These are phyloP conservation scores for Ianthella basta DNA, from an alignment of 37 sponge, comb jelly and placozoan species.

Conservation along the genomic window DNA sequence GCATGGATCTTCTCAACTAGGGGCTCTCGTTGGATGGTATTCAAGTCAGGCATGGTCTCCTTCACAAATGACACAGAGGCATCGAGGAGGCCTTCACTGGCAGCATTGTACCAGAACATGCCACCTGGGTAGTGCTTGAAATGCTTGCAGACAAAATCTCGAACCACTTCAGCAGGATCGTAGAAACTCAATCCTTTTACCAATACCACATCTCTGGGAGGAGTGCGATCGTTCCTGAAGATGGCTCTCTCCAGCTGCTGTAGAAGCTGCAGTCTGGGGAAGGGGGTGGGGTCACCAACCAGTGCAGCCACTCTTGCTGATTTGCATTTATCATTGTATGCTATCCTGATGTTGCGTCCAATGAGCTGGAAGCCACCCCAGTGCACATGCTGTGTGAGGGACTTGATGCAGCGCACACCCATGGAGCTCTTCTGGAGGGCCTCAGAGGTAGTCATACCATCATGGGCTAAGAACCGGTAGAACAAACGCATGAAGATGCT, in stretches of 20 bases:
- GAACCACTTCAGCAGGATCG: constrained; percentile 38
- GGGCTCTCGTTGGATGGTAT: background rate
- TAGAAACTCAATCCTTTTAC: constrained; percentile 33
- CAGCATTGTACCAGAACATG: constrained; percentile 40
- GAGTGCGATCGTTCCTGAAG: constrained; percentile 16
- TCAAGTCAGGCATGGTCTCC: background rate
- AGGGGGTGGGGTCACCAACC: constrained; percentile 28
- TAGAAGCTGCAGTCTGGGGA: constrained; percentile 34
- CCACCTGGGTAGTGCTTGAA: constrained; percentile 48
- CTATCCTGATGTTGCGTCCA: constrained; percentile 55
- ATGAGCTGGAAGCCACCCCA: constrained; percentile 78
- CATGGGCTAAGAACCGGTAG: constrained; percentile 61
- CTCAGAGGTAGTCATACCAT: constrained; percentile 43
- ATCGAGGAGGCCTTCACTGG: constrained; percentile 23
- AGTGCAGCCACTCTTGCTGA: background rate
- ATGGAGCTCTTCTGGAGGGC: constrained; percentile 74
- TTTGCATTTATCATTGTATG: background rate
- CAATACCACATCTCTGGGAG: constrained; percentile 55
- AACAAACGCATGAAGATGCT: constrained; percentile 74
- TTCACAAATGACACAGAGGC: constrained; percentile 29
- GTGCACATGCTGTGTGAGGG: constrained; percentile 63
- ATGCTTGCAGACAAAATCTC: constrained; percentile 43
- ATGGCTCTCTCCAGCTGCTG: constrained; percentile 8
- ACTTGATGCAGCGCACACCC: constrained; percentile 61
- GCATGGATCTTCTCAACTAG: background rate